These are phyloP conservation scores for Luscinia megarhynchos DNA, from an alignment of 2,797 vertebrate genomes.

Conservation along the genomic window DNA sequence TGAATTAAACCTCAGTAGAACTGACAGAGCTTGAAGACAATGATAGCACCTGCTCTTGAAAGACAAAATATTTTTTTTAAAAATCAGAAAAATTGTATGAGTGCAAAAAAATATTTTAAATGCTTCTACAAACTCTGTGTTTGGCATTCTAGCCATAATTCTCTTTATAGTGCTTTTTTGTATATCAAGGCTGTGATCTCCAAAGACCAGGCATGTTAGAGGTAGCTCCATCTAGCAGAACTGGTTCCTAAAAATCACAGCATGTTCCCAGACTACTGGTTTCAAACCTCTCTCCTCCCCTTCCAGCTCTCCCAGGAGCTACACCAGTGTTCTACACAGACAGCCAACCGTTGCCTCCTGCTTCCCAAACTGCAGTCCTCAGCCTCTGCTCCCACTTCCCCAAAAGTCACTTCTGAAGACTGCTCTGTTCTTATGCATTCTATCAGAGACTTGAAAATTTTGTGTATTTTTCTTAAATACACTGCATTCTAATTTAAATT, in stretches of 20 bases:
- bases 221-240: conserved; percentile 35
- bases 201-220: not conserved
- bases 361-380: not conserved
- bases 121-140: not conserved
- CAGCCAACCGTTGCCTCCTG: not conserved
- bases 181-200: conserved; percentile 1
- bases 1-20: not conserved
- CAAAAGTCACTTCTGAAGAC: not conserved
- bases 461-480: not conserved
- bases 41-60: not conserved
- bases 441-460: not conserved
- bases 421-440: not conserved
- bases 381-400: not conserved
- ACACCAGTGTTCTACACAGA: not conserved
- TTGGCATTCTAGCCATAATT: not conserved
- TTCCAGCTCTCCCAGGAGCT: conserved; percentile 9
- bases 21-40: not conserved
- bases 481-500: not conserved
- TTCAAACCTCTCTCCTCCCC: not conserved
- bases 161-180: not conserved
- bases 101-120: not conserved
- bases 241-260: conserved; percentile 37
- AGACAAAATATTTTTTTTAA: not conserved
- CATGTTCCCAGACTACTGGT: not conserved
- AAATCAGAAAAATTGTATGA: not conserved